These are phyloP conservation scores for Coregonus sp. DNA, from an alignment of 2,797 vertebrate species.

Conservation along the genomic window DNA sequence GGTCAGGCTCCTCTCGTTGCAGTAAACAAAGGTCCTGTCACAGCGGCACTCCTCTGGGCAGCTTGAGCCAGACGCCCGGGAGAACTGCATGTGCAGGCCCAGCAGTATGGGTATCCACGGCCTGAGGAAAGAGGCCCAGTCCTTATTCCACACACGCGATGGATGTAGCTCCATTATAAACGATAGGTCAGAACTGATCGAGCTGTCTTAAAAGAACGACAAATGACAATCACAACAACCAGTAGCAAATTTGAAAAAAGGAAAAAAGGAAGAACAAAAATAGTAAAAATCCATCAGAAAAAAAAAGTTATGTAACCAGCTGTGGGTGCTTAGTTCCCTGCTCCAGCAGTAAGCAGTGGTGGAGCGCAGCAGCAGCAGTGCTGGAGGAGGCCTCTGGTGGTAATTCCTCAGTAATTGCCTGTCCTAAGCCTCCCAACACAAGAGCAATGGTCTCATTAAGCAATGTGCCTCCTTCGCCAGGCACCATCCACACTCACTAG, in stretches of 20 bases:
- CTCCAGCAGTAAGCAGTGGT: slow-evolving; percentile 28
- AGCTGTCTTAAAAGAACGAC: slow-evolving; percentile 7
- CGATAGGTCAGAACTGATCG: not conserved
- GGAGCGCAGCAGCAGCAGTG: slow-evolving; percentile 22
- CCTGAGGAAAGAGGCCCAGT: slow-evolving; percentile 80
- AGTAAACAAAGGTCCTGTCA: slow-evolving; percentile 94
- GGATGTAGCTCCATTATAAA: slow-evolving; percentile 84
- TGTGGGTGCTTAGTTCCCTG: slow-evolving; percentile 29
- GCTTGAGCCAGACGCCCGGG: slow-evolving; percentile 69
- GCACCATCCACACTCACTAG: slow-evolving; percentile 70
- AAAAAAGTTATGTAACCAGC: slow-evolving; percentile 46
- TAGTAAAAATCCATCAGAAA: slow-evolving; percentile 44
- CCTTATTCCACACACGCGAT: slow-evolving; percentile 82
- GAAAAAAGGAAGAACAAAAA: slow-evolving; percentile 24
- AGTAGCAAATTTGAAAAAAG: slow-evolving; percentile 33
- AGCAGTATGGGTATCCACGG: slow-evolving; percentile 87
- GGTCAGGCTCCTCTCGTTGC: slow-evolving; percentile 94
- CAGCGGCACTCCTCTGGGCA: slow-evolving; percentile 94
- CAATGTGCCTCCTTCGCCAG: slow-evolving; percentile 70
- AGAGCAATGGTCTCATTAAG: slow-evolving; percentile 71
- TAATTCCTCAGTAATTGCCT: slow-evolving; percentile 74
- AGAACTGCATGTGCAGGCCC: slow-evolving; percentile 85
- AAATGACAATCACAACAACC: slow-evolving; percentile 32
- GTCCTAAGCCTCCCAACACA: slow-evolving; percentile 62
- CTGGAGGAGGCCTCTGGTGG: slow-evolving; percentile 57